Conservation (phyloP, 2,113 vertebrate species). For the Sylvicapra grimmia region DNA sequence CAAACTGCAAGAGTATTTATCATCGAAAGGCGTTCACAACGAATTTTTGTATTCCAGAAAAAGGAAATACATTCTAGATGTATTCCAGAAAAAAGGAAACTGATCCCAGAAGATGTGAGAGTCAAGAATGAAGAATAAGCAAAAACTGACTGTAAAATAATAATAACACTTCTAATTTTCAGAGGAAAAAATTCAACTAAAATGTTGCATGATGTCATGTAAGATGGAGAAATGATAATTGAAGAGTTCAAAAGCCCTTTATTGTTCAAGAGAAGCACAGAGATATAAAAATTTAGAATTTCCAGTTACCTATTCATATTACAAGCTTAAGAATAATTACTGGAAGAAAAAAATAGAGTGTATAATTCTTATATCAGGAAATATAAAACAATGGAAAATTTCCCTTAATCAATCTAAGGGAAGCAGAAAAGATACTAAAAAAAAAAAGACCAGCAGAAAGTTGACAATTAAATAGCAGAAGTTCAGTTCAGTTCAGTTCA, state of each 20-base stretch:
- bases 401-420: too few relatives aligned
- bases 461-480: too few relatives aligned
- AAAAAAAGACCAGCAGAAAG: too few relatives aligned
- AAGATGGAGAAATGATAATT: neutral
- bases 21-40: neutral
- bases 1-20: neutral
- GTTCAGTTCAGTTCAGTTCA: too few relatives aligned
- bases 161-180: neutral
- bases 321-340: neutral
- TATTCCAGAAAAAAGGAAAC: neutral
- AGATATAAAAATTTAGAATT: neutral
- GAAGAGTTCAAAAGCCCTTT: neutral
- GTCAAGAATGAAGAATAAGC: neutral
- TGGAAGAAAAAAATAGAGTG: neutral
- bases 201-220: neutral
- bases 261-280: neutral
- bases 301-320: neutral
- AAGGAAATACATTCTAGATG: neutral
- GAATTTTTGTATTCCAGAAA: neutral
- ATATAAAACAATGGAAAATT: too few relatives aligned
- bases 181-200: neutral
- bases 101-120: neutral
- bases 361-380: too few relatives aligned
- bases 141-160: neutral
- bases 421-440: too few relatives aligned